Conservation (phyloP, 1,140 invertebrate species). For the Matsumurasca onukii region DNA sequence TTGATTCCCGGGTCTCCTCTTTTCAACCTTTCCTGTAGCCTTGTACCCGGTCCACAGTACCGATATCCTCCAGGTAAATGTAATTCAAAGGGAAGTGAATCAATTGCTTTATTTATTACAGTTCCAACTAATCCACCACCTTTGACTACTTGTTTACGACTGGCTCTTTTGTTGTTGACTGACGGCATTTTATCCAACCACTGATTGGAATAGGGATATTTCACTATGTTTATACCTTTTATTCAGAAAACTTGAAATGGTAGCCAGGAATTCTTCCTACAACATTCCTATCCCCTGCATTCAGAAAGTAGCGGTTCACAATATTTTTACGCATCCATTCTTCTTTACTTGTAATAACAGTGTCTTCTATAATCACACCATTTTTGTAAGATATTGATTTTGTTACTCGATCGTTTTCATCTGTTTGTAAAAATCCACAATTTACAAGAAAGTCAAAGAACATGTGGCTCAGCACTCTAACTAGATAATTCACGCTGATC, state of each 20-base stretch:
- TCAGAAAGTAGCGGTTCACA: too few species aligned
- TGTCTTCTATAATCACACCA: too few species aligned
- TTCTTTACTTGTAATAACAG: too few species aligned
- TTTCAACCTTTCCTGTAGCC: slow-evolving; percentile 46
- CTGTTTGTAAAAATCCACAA: too few species aligned
- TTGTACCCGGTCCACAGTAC: slow-evolving; percentile 50
- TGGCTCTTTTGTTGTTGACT: background rate
- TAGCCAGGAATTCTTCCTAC: too few species aligned
- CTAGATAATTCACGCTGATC: too few species aligned
- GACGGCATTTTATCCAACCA: background rate
- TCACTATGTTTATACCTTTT: background rate
- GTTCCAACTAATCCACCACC: background rate
- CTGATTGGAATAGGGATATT: background rate
- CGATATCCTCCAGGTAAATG: slow-evolving; percentile 26
- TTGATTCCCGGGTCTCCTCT: slow-evolving; percentile 49
- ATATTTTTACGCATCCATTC: too few species aligned
- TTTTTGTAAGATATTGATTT: too few species aligned
- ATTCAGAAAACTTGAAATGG: too few species aligned
- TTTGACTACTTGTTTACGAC: background rate
- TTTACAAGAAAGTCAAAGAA: too few species aligned
- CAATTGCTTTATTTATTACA: background rate
- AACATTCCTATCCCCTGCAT: too few species aligned
- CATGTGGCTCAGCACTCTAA: background rate
- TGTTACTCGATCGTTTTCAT: too few species aligned
- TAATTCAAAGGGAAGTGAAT: slow-evolving; percentile 21